Percentiles rank a stretch among this genome's conserved stretches.
Conservation (phyloP, 2,888 invertebrate species). For the Coelopa pilipes region DNA sequence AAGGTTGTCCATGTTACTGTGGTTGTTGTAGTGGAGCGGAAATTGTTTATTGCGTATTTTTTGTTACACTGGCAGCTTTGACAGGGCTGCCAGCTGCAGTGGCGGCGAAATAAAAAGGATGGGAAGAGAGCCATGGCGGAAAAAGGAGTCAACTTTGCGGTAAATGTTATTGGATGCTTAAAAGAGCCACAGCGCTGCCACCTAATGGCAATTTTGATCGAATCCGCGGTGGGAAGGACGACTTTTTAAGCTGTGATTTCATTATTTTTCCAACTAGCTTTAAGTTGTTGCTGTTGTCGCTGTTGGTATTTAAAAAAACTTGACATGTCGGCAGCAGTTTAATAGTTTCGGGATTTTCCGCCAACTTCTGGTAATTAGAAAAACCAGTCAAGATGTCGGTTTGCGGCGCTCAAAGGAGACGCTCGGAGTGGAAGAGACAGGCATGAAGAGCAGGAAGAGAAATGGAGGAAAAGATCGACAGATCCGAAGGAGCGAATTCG, state of each 20-base stretch:
- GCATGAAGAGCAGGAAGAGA: background rate
- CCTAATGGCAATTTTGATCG: background rate
- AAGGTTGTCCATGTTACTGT: background rate
- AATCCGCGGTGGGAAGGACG: background rate
- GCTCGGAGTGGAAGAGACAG: background rate
- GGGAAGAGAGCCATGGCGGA: background rate
- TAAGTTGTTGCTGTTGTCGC: too few relatives aligned
- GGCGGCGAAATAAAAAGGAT: background rate
- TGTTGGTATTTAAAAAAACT: background rate
- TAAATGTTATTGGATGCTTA: constrained; percentile 2
- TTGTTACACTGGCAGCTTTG: background rate
- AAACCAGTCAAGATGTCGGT: constrained; percentile 13
- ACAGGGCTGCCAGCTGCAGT: background rate
- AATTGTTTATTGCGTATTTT: background rate
- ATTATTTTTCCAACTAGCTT: too few relatives aligned
- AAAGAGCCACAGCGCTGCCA: background rate
- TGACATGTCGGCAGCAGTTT: constrained; percentile 11
- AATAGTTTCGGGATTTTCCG: background rate
- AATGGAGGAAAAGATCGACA: background rate
- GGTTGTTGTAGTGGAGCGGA: background rate
- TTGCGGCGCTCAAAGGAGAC: background rate
- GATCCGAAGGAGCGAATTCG: background rate
- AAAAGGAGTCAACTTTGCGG: background rate
- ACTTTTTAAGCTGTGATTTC: too few relatives aligned
- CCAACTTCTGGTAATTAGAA: constrained; percentile 2